Evolutionary conservation across 2,113 vertebrate genomes (phyloP), one percentile per base, ranked within the genome.

Genomic region (Sorex fumeus): DNA sequence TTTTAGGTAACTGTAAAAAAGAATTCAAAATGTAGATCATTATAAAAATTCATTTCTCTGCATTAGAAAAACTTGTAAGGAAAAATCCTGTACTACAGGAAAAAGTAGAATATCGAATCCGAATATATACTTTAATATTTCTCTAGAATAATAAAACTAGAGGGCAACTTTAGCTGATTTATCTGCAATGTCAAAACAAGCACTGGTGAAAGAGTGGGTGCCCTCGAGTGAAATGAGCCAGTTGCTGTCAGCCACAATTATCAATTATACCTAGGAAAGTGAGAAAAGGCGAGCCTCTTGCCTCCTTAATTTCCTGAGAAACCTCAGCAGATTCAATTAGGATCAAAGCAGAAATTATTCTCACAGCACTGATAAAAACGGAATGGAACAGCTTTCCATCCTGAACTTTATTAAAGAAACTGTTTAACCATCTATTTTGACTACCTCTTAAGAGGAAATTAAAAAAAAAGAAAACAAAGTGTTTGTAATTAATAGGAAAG

Each of bases 331-430:
- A 66, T 43, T 85, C 87, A 87, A 81, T 87, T 91, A 47, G 81
- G 90, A 84, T 60, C 91, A 91, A 57, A 47, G 28, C 45, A 95
- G 53, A 91, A 60, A 87, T 92, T 21, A 88, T 62, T 45, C 36
- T 47, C 12, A 45, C 8, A 69, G 74, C 30, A 64, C 7, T 50
- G 57, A 74, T 86, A 75, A 91, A 87, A 75, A 70, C 60, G 6
- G 82, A 47, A 12, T 72, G 67, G 30, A 79, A 71, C 32, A 72
- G 71, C 45, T 78, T 66, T 70, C 80, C 23, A 19, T 43, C 60
- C 57, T 78, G 32, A 95, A 47, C 8, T 85, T 88, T 70, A 83
- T 76, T 88, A 83, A 92, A 84, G 30, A 91, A 85, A 76, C 10
- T 9, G 2, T 40, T 77, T 71, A 66, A n/a, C 0, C 84, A 36